Evolutionary conservation across 2,113 vertebrate genomes (phyloP).

Genomic region (Motacilla tschutschensis): DNA sequence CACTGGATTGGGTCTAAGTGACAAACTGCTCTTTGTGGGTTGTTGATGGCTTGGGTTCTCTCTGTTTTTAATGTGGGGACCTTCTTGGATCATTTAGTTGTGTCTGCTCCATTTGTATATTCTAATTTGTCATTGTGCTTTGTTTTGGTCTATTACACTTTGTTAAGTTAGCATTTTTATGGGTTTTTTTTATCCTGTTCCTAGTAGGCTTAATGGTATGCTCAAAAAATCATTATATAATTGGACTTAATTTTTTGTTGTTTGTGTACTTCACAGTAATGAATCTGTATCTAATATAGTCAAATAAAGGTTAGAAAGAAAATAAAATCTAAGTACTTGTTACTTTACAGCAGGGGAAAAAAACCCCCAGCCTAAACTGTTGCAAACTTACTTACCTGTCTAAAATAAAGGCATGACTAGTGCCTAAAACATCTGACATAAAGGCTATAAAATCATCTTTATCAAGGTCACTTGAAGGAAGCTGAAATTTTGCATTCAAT

Average conservation of each 20-base stretch:
- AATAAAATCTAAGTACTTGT: not conserved
- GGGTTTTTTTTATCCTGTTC: not conserved
- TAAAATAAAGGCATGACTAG: not conserved
- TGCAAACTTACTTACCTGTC: not conserved
- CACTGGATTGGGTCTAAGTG: not conserved
- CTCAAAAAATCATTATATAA: slow-evolving; percentile 10
- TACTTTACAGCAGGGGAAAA: not conserved
- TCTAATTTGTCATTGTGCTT: slow-evolving; percentile 7
- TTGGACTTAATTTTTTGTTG: slow-evolving; percentile 26
- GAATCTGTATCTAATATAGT: not conserved
- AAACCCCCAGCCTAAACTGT: rapidly evolving
- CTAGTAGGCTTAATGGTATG: slow-evolving; percentile 3
- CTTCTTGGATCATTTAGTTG: not conserved
- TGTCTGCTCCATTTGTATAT: slow-evolving; percentile 4
- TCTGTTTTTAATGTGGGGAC: not conserved
- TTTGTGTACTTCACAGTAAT: slow-evolving; percentile 5
- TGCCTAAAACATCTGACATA: not conserved
- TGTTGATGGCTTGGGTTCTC: not conserved
- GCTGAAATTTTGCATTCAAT: not conserved
- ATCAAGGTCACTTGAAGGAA: not conserved
- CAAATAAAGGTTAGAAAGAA: not conserved
- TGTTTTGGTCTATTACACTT: slow-evolving; percentile 29
- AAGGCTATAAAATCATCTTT: not conserved
- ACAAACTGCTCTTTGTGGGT: not conserved
- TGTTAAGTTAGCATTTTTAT: slow-evolving; percentile 11